Evolutionary conservation across 2,113 vertebrate species (phyloP), one percentile per base, ranked within the genome.

Genomic region (Ploceus nigricollis): DNA sequence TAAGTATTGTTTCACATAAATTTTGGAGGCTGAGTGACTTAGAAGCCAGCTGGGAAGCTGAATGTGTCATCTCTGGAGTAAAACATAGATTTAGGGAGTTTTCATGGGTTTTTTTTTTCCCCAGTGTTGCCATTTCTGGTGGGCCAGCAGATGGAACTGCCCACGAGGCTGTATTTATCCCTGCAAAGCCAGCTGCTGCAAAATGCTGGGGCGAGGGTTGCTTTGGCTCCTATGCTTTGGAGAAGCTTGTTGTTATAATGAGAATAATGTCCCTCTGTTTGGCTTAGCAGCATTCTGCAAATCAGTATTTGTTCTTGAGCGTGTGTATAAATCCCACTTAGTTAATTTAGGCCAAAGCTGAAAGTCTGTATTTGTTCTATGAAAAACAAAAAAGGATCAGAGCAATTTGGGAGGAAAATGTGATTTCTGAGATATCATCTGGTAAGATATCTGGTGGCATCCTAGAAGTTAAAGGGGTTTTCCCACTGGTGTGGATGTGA

Each of bases 111-210:
- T 17, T 54, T 40, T 47, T 73, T 79, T 64, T 58, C 3, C 6
- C 5, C 22, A 64, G 0, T 42, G 71, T 93, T 96, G 42, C 87
- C 78, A 20, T 96, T 97, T 96, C 71, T 92, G 85, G 76, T 91
- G 86, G 93, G 53, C 90, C 42, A 78, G 72, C 97, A 97, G 95
- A 96, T 97, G 97, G 96, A 95, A 86, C 94, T 97, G 93, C 97
- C 94, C 93, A 96, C 90, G 31, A 78, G 93, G 69, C 78, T 6
- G 1, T 90, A 78, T 95, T 96, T 96, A 91, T 93, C 83, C 68
- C 51, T 94, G 53, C 69, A 84, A 68, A 95, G 68, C 60, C 89
- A 87, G 91, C 83, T 97, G 95, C 69, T 95, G 70, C 47, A 70
- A 61, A 96, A 57, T 81, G 79, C 87, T 80, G 77, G 92, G 47